A percentile compares a stretch with the other conserved stretches of the same genome.
Evolutionary conservation across 1,140 invertebrate genomes (phyloP).

Genomic region (Anastrepha ludens): DNA sequence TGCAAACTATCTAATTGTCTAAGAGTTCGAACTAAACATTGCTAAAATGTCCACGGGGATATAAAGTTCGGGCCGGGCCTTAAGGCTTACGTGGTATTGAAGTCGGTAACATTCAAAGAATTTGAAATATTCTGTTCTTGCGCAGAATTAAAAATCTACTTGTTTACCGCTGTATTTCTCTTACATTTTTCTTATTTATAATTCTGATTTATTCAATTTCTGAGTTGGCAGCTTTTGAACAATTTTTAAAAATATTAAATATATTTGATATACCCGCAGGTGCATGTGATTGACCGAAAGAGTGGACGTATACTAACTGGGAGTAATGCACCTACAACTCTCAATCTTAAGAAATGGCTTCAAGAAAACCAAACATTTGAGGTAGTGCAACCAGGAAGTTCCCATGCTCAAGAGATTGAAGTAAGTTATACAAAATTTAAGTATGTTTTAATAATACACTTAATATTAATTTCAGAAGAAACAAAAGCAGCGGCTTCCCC

Average conservation of each 20-base stretch:
- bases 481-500: slow-evolving; percentile 53
- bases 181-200: no score
- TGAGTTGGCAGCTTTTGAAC: neutral
- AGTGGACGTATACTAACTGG: slow-evolving; percentile 85
- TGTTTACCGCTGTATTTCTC: no score
- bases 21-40: no score
- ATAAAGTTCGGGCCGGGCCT: no score
- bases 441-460: neutral
- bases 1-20: no score
- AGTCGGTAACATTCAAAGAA: no score
- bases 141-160: no score
- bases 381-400: slow-evolving; percentile 81
- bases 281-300: slow-evolving; percentile 87
- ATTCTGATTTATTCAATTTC: neutral
- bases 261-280: slow-evolving; percentile 68
- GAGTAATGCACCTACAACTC: slow-evolving; percentile 84
- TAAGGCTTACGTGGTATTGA: no score
- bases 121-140: no score
- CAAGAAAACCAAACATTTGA: slow-evolving; percentile 90
- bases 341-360: slow-evolving; percentile 87
- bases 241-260: neutral
- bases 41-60: no score
- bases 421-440: slow-evolving; percentile 61
- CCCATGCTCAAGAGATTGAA: slow-evolving; percentile 74
- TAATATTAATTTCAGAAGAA: slow-evolving; percentile 53